phyloP scores from a whole-genome alignment of 2,797 vertebrate species.

The Distichodus sexfasciatus region DNA sequence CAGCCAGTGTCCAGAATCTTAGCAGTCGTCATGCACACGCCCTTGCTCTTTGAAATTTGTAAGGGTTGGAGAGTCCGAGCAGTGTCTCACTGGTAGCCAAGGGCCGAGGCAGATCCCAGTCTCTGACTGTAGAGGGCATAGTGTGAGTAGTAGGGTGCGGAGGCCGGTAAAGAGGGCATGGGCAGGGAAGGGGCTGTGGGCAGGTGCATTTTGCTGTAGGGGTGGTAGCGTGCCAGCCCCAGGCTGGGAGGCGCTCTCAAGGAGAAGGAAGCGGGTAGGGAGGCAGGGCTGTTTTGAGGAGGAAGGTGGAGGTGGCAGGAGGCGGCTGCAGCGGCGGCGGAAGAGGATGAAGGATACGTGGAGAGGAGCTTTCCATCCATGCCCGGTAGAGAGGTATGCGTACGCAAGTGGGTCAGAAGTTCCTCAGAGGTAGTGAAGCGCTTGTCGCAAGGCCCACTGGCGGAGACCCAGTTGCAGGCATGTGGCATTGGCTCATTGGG shows the following conservation, averaged over 20 bases:
- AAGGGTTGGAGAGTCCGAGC: background rate
- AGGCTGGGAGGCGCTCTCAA: conserved; percentile 92
- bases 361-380: conserved; percentile 92
- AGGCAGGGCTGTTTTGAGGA: conserved; percentile 83
- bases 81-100: conserved; percentile 89
- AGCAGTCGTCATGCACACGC: conserved; percentile 39
- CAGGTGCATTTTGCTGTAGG: conserved; percentile 93
- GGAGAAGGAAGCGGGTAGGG: conserved; percentile 86
- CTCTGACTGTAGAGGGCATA: conserved; percentile 97
- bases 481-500: conserved; percentile 89
- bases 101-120: conserved; percentile 91
- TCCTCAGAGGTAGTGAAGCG: conserved; percentile 94
- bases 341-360: conserved; percentile 84
- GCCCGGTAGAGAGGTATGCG: conserved; percentile 89
- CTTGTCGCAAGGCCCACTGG: conserved; percentile 95
- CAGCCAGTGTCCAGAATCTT: conserved; percentile 79
- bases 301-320: conserved; percentile 95
- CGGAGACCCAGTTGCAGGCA: conserved; percentile 98
- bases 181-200: conserved; percentile 82
- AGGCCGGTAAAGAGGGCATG: conserved; percentile 84
- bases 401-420: conserved; percentile 92
- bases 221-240: conserved; percentile 92
- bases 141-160: conserved; percentile 94
- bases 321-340: conserved; percentile 70
- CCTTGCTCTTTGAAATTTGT: conserved; percentile 43